Evolutionary conservation across 2,888 invertebrate genomes (phyloP).

Genomic region (Julus scandinavius): DNA sequence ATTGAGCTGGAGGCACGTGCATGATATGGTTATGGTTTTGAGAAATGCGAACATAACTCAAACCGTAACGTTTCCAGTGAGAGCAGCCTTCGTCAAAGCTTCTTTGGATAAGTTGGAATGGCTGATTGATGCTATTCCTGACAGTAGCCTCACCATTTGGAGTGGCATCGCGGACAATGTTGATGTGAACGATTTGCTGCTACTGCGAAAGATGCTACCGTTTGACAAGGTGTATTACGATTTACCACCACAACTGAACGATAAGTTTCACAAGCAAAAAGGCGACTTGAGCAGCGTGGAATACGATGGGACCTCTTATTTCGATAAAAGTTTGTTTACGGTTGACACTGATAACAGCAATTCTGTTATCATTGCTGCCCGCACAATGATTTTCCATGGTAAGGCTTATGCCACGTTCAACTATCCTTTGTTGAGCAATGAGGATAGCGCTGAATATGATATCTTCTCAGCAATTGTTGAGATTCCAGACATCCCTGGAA

Average conservation of each 20-base stretch:
- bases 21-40: slow-evolving; percentile 73
- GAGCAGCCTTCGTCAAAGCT: slow-evolving; percentile 77
- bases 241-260: slow-evolving; percentile 70
- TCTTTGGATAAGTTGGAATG: slow-evolving; percentile 73
- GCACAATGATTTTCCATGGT: not conserved
- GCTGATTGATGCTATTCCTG: slow-evolving; percentile 70
- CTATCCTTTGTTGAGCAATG: not conserved
- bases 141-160: slow-evolving; percentile 84
- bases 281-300: not conserved
- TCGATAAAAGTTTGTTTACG: not conserved
- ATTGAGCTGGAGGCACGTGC: slow-evolving; percentile 70
- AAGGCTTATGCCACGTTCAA: not conserved
- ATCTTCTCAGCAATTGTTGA: not conserved
- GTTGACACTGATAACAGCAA: not conserved
- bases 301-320: not conserved
- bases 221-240: slow-evolving; percentile 79
- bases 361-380: not conserved
- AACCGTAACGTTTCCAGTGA: slow-evolving; percentile 82
- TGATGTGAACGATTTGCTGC: slow-evolving; percentile 73
- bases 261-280: not conserved
- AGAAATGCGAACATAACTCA: slow-evolving; percentile 70
- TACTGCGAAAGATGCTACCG: slow-evolving; percentile 76
- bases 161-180: slow-evolving; percentile 76
- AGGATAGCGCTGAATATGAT: not conserved
- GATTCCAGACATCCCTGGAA: not conserved